Conservation (phyloP, 37 sponge, comb jelly and placozoan genomes). For the Ephydatia muelleri region DNA sequence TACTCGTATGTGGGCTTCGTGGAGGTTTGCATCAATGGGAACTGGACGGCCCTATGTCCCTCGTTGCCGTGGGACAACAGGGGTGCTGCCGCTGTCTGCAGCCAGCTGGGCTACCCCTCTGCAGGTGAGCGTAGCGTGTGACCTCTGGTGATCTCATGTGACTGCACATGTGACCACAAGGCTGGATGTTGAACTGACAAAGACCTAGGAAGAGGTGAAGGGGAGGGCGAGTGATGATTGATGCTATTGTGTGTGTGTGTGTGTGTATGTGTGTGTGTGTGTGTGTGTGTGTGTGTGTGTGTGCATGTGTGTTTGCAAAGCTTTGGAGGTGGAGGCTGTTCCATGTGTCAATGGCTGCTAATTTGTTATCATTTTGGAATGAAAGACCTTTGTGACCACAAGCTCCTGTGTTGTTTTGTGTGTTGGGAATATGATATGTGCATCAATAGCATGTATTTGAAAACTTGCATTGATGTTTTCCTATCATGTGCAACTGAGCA, state of each 20-base stretch:
- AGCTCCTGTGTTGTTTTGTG: no score
- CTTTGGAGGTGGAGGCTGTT: no score
- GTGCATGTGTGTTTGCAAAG: background rate
- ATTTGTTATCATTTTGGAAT: no score
- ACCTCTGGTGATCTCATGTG: background rate
- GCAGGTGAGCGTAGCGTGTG: background rate
- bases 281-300: conserved; percentile 10
- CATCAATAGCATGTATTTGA: background rate
- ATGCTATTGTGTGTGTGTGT: conserved; percentile 2
- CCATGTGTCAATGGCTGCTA: no score
- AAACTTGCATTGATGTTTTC: background rate
- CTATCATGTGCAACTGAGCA: background rate
- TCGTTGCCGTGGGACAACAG: no score
- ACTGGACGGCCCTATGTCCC: no score
- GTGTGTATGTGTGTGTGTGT: conserved; percentile 20
- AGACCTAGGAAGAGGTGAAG: background rate
- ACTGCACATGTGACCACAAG: background rate
- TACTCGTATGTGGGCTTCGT: no score
- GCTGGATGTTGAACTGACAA: no score
- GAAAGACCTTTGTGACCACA: no score
- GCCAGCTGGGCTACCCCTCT: no score
- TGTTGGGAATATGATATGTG: background rate
- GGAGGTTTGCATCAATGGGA: no score
- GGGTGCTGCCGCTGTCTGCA: no score
- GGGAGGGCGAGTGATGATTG: background rate